Conservation (phyloP, 2,797 vertebrate genomes). For the Lerista edwardsae region DNA sequence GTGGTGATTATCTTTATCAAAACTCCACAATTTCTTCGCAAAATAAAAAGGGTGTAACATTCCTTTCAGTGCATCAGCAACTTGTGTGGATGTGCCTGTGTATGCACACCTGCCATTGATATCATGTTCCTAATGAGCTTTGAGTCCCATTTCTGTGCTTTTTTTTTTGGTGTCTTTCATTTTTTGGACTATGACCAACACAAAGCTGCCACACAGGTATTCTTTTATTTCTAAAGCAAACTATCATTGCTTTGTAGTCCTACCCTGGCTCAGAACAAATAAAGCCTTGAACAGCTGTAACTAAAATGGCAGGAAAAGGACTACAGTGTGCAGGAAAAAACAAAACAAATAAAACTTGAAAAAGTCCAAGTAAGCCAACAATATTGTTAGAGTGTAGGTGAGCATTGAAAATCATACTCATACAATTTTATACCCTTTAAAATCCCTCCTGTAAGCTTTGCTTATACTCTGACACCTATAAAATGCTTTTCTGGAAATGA, state of each 20-base stretch:
- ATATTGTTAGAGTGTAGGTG: not conserved
- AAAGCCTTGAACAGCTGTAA: not conserved
- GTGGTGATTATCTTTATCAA: too few species aligned
- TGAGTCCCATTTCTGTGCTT: constrained; percentile 22
- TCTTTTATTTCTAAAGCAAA: not conserved
- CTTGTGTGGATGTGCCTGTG: not conserved
- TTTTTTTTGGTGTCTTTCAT: constrained; percentile 31
- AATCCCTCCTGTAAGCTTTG: not conserved
- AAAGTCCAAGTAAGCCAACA: not conserved
- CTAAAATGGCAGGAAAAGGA: constrained; percentile 12
- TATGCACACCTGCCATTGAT: constrained; percentile 33
- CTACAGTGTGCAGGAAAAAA: not conserved
- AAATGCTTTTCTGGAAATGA: constrained; percentile 10
- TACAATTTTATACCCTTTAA: constrained; percentile 1
- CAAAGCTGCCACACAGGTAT: not conserved
- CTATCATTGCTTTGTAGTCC: not conserved
- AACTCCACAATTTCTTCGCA: too few species aligned
- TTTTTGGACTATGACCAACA: not conserved
- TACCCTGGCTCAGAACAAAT: not conserved
- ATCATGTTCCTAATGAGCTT: constrained; percentile 39
- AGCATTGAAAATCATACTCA: not conserved
- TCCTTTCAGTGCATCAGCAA: constrained; percentile 14
- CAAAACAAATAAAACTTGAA: not conserved
- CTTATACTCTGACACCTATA: not conserved
- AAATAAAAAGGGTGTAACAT: too few species aligned